Conservation (phyloP, 2,888 invertebrate species). For the Leucophora obtusa region DNA sequence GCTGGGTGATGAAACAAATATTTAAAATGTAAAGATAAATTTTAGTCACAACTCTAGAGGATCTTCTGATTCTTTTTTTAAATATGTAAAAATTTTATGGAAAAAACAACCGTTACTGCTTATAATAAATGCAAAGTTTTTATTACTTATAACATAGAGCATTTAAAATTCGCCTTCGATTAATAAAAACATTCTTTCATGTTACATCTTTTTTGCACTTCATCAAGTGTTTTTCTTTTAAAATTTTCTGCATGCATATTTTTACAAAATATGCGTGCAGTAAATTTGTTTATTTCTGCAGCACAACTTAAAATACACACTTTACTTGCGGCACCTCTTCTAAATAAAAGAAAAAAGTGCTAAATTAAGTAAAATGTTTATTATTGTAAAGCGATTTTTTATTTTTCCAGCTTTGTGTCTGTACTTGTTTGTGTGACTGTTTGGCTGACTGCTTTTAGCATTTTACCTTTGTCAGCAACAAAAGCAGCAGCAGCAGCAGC, state of each 20-base stretch:
- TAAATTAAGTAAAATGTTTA: slow-evolving; percentile 62
- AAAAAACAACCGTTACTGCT: no score
- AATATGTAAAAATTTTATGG: no score
- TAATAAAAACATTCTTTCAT: not conserved
- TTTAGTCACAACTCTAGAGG: no score
- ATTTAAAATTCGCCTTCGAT: not conserved
- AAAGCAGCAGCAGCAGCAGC: not conserved
- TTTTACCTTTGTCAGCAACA: not conserved
- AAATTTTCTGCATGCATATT: slow-evolving; percentile 11
- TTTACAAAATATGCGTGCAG: slow-evolving; percentile 64
- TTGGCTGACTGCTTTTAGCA: not conserved
- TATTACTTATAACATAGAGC: no score
- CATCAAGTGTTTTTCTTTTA: slow-evolving; percentile 23
- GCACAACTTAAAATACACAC: not conserved
- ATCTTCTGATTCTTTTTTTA: no score
- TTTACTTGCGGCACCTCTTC: not conserved
- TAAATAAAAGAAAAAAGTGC: slow-evolving; percentile 30
- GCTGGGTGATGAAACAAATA: no score
- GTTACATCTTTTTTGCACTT: slow-evolving; percentile 10
- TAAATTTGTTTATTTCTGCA: slow-evolving; percentile 65
- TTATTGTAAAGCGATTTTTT: slow-evolving; percentile 36
- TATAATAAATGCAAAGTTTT: no score
- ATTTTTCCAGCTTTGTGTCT: slow-evolving; percentile 6
- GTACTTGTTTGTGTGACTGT: not conserved
- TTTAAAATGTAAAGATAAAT: no score